phyloP scores from a whole-genome alignment of 2,888 invertebrate species.

The Plebejus argus region DNA sequence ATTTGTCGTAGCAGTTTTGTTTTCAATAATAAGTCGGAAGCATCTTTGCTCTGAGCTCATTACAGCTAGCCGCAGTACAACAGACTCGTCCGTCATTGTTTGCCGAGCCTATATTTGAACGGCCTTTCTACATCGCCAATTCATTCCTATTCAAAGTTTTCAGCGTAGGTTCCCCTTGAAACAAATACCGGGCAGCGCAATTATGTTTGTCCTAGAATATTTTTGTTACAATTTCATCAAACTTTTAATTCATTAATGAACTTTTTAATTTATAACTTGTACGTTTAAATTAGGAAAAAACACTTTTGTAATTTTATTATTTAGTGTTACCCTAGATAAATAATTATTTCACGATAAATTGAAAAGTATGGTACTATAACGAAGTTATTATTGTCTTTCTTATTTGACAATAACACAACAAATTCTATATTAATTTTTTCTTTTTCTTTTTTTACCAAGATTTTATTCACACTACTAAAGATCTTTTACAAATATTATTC shows the following conservation, averaged over 20 bases:
- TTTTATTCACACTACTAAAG: not conserved
- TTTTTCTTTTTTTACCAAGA: not conserved
- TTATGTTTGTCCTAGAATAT: not conserved
- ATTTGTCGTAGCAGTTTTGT: not conserved
- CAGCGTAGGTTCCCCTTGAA: conserved; percentile 15
- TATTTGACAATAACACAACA: too few relatives aligned
- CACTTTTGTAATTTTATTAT: too few relatives aligned
- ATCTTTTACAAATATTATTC: not conserved
- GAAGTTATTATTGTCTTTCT: too few relatives aligned
- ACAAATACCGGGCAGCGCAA: conserved; percentile 7
- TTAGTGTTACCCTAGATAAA: too few relatives aligned
- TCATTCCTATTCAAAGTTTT: conserved; percentile 26
- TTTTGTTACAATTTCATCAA: not conserved
- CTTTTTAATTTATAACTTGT: not conserved
- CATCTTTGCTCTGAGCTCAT: conserved; percentile 22
- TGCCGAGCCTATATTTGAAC: conserved; percentile 27
- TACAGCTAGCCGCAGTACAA: conserved; percentile 28
- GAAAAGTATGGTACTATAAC: too few relatives aligned
- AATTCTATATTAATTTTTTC: too few relatives aligned
- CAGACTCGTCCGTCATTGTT: conserved; percentile 25
- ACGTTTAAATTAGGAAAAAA: too few relatives aligned
- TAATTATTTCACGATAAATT: too few relatives aligned
- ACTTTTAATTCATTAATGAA: not conserved
- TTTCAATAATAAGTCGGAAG: conserved; percentile 9
- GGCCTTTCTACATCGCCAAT: conserved; percentile 30